A percentile compares a stretch with the other conserved stretches of the same genome.
Evolutionary conservation across 2,888 invertebrate genomes (phyloP).

Genomic region (Drosophila kuntzei): DNA sequence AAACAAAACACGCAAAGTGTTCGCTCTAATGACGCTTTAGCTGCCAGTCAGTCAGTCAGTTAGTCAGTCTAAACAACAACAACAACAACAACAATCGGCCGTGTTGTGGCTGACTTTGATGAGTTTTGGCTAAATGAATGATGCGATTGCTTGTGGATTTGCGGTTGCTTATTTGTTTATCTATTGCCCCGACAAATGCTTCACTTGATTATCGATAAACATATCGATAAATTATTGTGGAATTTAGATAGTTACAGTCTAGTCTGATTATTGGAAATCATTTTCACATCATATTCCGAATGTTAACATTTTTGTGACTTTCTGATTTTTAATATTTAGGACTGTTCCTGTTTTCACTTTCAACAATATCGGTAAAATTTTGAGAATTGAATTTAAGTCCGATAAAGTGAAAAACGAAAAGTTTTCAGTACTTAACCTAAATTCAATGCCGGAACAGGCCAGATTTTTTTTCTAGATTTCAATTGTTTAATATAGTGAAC

Average conservation of each 20-base stretch:
- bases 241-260: not conserved
- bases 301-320: too few species aligned
- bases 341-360: too few species aligned
- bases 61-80: constrained; percentile 2
- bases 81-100: constrained; percentile 16
- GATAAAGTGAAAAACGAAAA: too few species aligned
- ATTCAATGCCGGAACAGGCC: too few species aligned
- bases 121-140: constrained; percentile 39
- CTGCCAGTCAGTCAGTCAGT: constrained; percentile 37
- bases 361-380: too few species aligned
- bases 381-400: too few species aligned
- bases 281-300: too few species aligned
- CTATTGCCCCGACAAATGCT: not conserved
- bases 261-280: not conserved
- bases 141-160: constrained; percentile 32
- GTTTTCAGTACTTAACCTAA: too few species aligned
- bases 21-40: constrained; percentile 39
- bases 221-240: constrained; percentile 9
- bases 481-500: too few species aligned
- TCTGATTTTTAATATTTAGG: too few species aligned
- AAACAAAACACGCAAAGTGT: constrained; percentile 55
- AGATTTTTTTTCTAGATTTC: too few species aligned
- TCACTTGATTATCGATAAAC: constrained; percentile 7
- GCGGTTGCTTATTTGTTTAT: constrained; percentile 29
- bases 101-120: constrained; percentile 40